Evolutionary conservation across 2,888 invertebrate species (phyloP).

Genomic region (Patella pellucida): DNA sequence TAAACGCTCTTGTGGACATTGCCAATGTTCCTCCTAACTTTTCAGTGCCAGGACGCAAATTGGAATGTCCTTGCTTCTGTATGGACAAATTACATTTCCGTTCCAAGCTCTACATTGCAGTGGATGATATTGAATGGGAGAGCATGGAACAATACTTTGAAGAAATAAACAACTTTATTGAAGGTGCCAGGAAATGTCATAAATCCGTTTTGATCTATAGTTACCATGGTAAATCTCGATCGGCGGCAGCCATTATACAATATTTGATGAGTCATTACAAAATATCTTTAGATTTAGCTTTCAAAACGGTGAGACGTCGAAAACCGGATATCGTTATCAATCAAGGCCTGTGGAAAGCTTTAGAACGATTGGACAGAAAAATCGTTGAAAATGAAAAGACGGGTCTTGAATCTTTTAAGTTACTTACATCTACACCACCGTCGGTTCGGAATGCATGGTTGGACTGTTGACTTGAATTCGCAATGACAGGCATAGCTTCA

Average conservation of each 20-base stretch:
- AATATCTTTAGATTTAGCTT: conserved; percentile 53
- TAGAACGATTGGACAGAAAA: conserved; percentile 49
- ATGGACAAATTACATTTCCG: conserved; percentile 54
- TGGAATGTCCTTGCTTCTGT: conserved; percentile 61
- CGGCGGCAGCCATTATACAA: conserved; percentile 59
- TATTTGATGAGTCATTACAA: conserved; percentile 58
- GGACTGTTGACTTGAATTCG: conserved; percentile 22
- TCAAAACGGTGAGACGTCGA: conserved; percentile 53
- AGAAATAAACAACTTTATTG: conserved; percentile 64
- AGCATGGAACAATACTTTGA: conserved; percentile 63
- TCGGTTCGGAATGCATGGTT: conserved; percentile 33
- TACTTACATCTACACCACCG: conserved; percentile 15
- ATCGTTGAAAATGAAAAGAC: conserved; percentile 18
- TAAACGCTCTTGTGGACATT: conserved; percentile 72
- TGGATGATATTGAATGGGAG: conserved; percentile 75
- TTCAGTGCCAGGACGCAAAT: conserved; percentile 44
- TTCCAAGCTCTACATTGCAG: conserved; percentile 77
- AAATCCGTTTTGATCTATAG: conserved; percentile 60
- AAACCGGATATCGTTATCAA: conserved; percentile 54
- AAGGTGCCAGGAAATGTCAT: conserved; percentile 55
- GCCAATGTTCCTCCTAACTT: conserved; percentile 53
- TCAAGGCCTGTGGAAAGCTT: conserved; percentile 48
- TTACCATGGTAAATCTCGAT: conserved; percentile 58
- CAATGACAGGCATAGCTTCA: too few species aligned
- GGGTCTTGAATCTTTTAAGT: neutral